Evolutionary conservation across 2,113 vertebrate species (phyloP).

Genomic region (Melozone crissalis): DNA sequence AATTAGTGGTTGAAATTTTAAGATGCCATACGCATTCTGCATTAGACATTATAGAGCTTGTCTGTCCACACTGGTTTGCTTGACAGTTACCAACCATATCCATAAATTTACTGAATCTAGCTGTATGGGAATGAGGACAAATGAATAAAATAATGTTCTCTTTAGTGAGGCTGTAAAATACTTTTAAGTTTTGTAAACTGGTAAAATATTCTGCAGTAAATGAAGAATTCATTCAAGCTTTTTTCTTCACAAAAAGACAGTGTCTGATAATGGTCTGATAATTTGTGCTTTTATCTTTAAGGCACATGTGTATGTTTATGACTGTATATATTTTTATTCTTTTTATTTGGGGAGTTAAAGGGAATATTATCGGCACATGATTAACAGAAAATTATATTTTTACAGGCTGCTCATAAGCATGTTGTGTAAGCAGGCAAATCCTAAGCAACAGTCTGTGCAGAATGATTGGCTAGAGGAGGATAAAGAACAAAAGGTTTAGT

Average conservation of each 20-base stretch:
- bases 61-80: neutral
- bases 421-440: slow-evolving; percentile 26
- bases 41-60: neutral
- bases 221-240: neutral
- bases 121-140: neutral
- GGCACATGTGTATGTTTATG: neutral
- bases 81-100: neutral
- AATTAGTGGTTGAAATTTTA: neutral
- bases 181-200: neutral
- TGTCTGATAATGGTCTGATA: neutral
- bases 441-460: neutral
- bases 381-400: neutral
- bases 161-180: neutral
- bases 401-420: neutral
- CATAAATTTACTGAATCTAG: neutral
- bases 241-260: neutral
- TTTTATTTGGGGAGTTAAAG: neutral
- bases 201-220: neutral
- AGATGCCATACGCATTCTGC: accelerated
- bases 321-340: neutral
- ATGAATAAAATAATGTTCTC: neutral
- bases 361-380: neutral
- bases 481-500: neutral
- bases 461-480: neutral
- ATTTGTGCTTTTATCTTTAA: neutral